A percentile compares a stretch with the other conserved stretches of the same genome.
phyloP scores from a whole-genome alignment of 1,140 invertebrate species.

The Drosophila nasuta region DNA sequence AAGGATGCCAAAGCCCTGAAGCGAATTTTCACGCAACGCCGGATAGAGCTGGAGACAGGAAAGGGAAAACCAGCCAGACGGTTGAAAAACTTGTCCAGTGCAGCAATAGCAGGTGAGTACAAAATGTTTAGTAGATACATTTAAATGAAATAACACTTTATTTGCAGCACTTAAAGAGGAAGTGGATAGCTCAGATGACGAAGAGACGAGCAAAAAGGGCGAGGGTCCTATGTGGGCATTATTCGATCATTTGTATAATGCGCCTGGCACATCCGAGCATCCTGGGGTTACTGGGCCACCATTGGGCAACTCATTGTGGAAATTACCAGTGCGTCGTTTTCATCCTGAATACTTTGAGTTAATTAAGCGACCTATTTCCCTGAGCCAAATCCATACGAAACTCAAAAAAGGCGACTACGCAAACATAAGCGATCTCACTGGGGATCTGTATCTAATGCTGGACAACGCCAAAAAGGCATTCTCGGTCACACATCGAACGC shows the following conservation, averaged over 20 bases:
- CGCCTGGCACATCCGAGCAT: slow-evolving; percentile 83
- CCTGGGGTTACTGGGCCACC: slow-evolving; percentile 86
- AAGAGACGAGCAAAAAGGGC: slow-evolving; percentile 82
- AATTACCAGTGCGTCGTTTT: slow-evolving; percentile 93
- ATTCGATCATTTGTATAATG: slow-evolving; percentile 85
- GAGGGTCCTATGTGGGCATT: slow-evolving; percentile 86
- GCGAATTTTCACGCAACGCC: slow-evolving; percentile 88
- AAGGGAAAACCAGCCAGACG: slow-evolving; percentile 75
- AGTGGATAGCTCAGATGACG: slow-evolving; percentile 81
- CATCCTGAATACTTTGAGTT: slow-evolving; percentile 99
- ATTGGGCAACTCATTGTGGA: slow-evolving; percentile 96
- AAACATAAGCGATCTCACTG: slow-evolving; percentile 94
- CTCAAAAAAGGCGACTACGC: slow-evolving; percentile 94
- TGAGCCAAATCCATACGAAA: slow-evolving; percentile 96
- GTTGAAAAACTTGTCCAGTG: slow-evolving; percentile 67
- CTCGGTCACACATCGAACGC: slow-evolving; percentile 92
- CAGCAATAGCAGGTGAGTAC: slow-evolving; percentile 65
- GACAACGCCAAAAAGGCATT: slow-evolving; percentile 98
- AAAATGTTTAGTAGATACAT: neutral
- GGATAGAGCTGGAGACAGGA: slow-evolving; percentile 85
- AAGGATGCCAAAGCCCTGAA: slow-evolving; percentile 96
- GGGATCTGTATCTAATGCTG: slow-evolving; percentile 99
- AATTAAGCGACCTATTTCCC: slow-evolving; percentile 97
- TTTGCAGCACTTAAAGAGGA: slow-evolving; percentile 75
- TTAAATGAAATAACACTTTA: slow-evolving; percentile 2